Evolutionary conservation across 1,140 invertebrate genomes (phyloP), one percentile per base, ranked within the genome.

Genomic region (Caerostris extrusa): DNA sequence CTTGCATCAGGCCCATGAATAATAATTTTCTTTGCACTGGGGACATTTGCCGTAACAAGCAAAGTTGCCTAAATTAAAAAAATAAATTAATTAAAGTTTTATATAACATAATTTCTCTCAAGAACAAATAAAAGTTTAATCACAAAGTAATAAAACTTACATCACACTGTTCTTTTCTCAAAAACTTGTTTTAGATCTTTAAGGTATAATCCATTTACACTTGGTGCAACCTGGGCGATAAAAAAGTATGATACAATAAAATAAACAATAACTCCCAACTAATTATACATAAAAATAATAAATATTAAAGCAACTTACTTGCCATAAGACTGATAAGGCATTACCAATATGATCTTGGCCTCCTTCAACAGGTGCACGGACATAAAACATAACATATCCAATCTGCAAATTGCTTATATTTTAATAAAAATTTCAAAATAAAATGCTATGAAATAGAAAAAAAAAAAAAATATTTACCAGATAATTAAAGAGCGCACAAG

Each of bases 351-450:
- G 97, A 95, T 98, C 98, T 95, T 99, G 98, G 3, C 98, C 98
- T 60, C 98, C 98, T 95, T 99, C 99, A 95, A 99, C 98, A 0
- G 99, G 98, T 10, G 98, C 98, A 89, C 99, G 96, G 1, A 99
- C 99, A 95, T 99, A 99, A 96, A 99, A 99, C 99, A 99, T 99
- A 2, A 99, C 98, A 95, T 99, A 99, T 19, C 99, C 99, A 95
- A 99, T 96, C 96, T 97, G 95, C 19, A 96, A 89, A 95, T 92
- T 77, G 10, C 53, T 61, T 50, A 60, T 14, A 50, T 82, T 81
- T 58, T 19, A 34, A 58, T 50, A 88, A 19, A 88, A 34, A 58
- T 82, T 53, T 81, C 34, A 53, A 17, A 83, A 53, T 53, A 57
- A 58, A 82, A 82, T 8, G 50, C 50, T 19, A 17, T 19, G 34